Evolutionary conservation across 2,797 vertebrate genomes (phyloP), one percentile per base, ranked within the genome.

Genomic region (Florisuga fusca): DNA sequence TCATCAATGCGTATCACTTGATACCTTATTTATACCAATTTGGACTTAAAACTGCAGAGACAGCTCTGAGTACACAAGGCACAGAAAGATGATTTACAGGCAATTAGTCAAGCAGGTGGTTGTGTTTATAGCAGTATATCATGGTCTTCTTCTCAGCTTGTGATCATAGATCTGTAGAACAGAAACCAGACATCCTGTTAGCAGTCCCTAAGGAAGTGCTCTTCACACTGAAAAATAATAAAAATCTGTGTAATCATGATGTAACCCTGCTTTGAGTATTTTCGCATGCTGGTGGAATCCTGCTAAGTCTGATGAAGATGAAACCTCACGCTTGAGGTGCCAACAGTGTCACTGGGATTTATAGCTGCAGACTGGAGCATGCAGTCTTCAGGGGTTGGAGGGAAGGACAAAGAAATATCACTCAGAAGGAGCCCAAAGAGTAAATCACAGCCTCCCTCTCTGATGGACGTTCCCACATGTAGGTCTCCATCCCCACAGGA

Each of bases 391-490:
- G 53, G 23, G 15, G 4, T 4, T 66, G 45, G 72, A 67, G 33
- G n/a, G 36, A 74, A 53, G 13, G 61, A 57, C 38, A 91, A 55
- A 76, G 76, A 48, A 89, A 63, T 48, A 66, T 38, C 51, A 16
- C 45, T 61, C 43, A 50, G 77, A 80, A 74, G 11, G 71, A 71
- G 25, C 38, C 20, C 2, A 4, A 66, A 57, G 78, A 79, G 12
- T 57, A 64, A 74, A 77, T 43, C 34, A 6, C 57, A 87, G 33
- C n/a, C 29, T 73, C 18, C 12, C 10, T 73, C 29, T 80, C 22
- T 38, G 29, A 14, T 1, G 18, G 31, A 2, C 1, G 2, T 55
- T 66, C n/a, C 53, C 63, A 43, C 36, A 16, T 1, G 1, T 1
- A 6, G 23, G 29, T 23, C 22, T 71, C 48, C 53, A 54, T 72